Evolutionary conservation across 1,140 invertebrate species (phyloP), one percentile per base, ranked within the genome.

Genomic region (Globodera ellingtonae): DNA sequence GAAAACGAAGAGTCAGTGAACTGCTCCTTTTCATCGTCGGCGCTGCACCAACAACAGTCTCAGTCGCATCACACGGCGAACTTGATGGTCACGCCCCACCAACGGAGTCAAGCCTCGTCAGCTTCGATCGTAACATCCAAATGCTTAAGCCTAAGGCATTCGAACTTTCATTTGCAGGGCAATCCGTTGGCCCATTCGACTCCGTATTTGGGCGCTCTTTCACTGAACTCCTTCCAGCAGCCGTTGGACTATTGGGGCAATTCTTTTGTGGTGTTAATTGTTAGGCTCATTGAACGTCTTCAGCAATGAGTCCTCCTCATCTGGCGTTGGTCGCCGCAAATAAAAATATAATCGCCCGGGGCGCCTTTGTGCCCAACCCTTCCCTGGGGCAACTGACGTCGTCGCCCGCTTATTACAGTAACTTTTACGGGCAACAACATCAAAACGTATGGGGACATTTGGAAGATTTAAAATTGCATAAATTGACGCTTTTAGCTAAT

Each of bases 101-200:
- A 72, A 35, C 56, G 71, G n/a, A 72, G 6, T 48, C 48, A 72
- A 21, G 18, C 18, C 56, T 8, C 71, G 18, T 62, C 15, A 10
- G 15, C 56, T 62, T 62, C 56, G 56, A 62, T 62, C 18, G 56
- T 62, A 62, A 35, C 18, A 13, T 15, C 0, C 18, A 3, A 15
- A 62, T 18, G 6, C 15, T 62, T 0, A 15, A 10, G 13, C 10
- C 2, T 6, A 18, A 35, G 6, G 7, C 67, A 70, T 18, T 21
- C 24, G n/a, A 70, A 44, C 35, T 18, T 44, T 44, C 24, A 5
- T 35, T 70, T 70, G 21, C 67, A 70, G 67, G 67, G 67, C 5
- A 70, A 70, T 70, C 75, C 75, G n/a, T 6, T 77, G 65, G 75
- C 75, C 46, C 75, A 77, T 35, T 77, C 75, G 48, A 77, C 75